A percentile compares a stretch with the other conserved stretches of the same genome.
These are phyloP conservation scores for Platorchestia sp. DNA, from an alignment of 1,140 invertebrate species.

Conservation along the genomic window DNA sequence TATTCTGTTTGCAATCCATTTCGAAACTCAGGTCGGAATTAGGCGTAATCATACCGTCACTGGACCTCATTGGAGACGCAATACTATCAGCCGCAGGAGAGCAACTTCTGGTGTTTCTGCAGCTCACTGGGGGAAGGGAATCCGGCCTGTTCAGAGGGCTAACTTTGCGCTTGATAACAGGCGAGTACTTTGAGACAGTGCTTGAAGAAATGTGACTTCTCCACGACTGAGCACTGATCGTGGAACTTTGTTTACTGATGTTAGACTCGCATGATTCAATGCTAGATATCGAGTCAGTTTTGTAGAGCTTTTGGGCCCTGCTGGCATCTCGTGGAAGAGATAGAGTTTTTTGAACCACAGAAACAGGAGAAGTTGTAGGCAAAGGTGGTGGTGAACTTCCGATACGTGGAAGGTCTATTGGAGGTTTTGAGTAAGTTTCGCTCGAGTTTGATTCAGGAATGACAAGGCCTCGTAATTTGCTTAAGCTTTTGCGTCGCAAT, in stretches of 20 bases:
- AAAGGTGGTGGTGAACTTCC: constrained; percentile 74
- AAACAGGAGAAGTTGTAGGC: constrained; percentile 65
- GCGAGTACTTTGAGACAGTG: constrained; percentile 81
- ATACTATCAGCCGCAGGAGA: constrained; percentile 64
- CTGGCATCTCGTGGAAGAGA: constrained; percentile 71
- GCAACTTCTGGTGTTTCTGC: constrained; percentile 58
- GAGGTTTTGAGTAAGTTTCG: constrained; percentile 69
- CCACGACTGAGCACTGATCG: constrained; percentile 62
- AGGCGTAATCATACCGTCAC: constrained; percentile 60
- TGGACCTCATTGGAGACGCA: constrained; percentile 57
- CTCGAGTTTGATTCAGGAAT: constrained; percentile 79
- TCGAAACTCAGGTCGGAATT: constrained; percentile 62
- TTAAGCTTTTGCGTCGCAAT: constrained; percentile 83
- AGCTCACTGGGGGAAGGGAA: constrained; percentile 61
- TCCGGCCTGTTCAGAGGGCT: constrained; percentile 75
- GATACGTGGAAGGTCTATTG: constrained; percentile 84
- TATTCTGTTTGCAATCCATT: constrained; percentile 43
- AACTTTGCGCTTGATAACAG: constrained; percentile 84
- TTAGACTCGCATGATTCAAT: constrained; percentile 68
- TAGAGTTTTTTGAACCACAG: constrained; percentile 69
- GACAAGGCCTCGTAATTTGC: constrained; percentile 85
- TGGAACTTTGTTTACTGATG: constrained; percentile 70
- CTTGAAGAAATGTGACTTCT: constrained; percentile 68
- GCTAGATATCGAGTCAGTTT: constrained; percentile 66
- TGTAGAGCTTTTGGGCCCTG: constrained; percentile 62